These are phyloP conservation scores for Zaprionus bogoriensis DNA, from an alignment of 2,888 invertebrate genomes.

Conservation along the genomic window DNA sequence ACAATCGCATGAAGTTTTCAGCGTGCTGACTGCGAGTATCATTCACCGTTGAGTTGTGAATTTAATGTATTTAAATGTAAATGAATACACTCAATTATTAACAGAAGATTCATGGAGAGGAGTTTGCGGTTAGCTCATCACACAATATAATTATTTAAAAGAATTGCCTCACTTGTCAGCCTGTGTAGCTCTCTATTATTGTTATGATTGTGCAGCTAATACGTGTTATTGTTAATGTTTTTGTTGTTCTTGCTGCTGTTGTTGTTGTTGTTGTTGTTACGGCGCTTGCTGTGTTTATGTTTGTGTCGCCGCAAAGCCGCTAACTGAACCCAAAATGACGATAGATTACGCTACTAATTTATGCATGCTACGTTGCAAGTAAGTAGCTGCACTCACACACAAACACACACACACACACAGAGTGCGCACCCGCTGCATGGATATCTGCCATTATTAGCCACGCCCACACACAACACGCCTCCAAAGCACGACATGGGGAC, in stretches of 20 bases:
- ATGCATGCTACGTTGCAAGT: conserved; percentile 61
- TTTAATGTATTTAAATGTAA: no score
- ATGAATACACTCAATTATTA: no score
- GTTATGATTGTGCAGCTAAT: not conserved
- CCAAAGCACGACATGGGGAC: conserved; percentile 49
- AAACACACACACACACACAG: not conserved
- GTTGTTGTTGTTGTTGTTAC: conserved; percentile 22
- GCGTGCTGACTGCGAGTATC: not conserved
- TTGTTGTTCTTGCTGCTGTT: conserved; percentile 1
- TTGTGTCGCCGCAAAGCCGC: conserved; percentile 13
- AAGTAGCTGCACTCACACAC: conserved; percentile 15
- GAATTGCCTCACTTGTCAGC: no score
- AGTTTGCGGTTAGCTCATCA: no score
- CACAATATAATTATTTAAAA: no score
- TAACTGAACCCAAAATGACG: conserved; percentile 46
- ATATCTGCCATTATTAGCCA: conserved; percentile 44
- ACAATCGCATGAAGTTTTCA: not conserved
- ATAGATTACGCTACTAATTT: conserved; percentile 64
- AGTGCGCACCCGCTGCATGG: conserved; percentile 12
- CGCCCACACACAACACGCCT: conserved; percentile 27
- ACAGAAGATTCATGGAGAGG: no score
- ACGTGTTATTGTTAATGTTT: not conserved
- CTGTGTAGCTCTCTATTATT: not conserved
- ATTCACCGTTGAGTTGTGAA: no score
- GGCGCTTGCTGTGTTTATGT: conserved; percentile 10